Evolutionary conservation across 2,113 vertebrate genomes (phyloP), one percentile per base, ranked within the genome.

Genomic region (Hydrolagus affinis): DNA sequence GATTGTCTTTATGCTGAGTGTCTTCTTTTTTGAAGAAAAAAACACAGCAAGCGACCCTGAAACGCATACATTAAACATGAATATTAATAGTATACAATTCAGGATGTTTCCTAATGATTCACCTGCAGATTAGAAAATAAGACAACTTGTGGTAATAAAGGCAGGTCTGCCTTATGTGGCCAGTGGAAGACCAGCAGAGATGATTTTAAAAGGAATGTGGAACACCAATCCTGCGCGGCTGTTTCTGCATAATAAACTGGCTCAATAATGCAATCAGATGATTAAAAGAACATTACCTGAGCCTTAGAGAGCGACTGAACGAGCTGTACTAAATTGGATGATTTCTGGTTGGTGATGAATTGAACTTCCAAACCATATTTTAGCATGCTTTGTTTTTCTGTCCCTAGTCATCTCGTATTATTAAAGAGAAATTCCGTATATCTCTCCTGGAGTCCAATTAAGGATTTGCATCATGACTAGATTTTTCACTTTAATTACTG

Each of bases 401-500:
- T 96, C 95, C 95, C 95, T 92, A 97, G 96, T 97, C 98, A 98
- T 98, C 96, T 95, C 95, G 95, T 97, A 96, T 98, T 98, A 98
- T 97, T 96, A 98, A 98, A 98, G 96, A 98, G 95, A 97, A 95
- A 98, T 97, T 97, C 95, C 94, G 94, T 95, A 96, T 97, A 96
- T 97, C 98, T 97, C 97, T 97, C 96, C 94, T 95, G 97, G 98
- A 97, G 98, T 97, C 98, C 98, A 98, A 99, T 99, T 99, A 99
- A 98, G 96, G 97, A 98, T 98, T 98, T 98, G 96, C 96, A 96
- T 97, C 95, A 96, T 95, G 95, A 96, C 96, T 96, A 96, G 96
- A 98, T 99, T 98, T 98, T 98, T 99, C 98, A 99, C 96, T 97
- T 98, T 99, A 99, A 99, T 99, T 99, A 97, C 97, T 94, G 94